A percentile compares a stretch with the other conserved stretches of the same genome.
Evolutionary conservation across 1,140 invertebrate genomes (phyloP).

Genomic region (Ceratosolen solmsi): DNA sequence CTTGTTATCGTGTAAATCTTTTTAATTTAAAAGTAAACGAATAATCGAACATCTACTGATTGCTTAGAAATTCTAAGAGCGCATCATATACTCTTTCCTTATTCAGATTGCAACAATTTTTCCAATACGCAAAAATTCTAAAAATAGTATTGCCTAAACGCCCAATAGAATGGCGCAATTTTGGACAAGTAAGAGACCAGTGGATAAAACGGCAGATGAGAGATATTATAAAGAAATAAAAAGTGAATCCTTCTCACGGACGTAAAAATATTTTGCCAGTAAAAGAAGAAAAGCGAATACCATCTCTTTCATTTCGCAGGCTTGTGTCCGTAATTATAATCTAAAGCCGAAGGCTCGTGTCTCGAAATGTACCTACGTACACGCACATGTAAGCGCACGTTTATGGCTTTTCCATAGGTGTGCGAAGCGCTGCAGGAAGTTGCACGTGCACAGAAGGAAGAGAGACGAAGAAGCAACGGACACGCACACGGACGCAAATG

Average conservation of each 20-base stretch:
- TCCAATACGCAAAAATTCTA: conserved; percentile 1
- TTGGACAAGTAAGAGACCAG: not conserved
- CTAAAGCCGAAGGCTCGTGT: conserved; percentile 43
- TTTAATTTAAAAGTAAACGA: conserved; percentile 4
- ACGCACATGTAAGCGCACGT: not conserved
- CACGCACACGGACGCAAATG: not conserved
- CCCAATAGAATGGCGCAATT: not conserved
- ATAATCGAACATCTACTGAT: conserved; percentile 16
- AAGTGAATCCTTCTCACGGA: conserved; percentile 37
- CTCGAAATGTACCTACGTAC: conserved; percentile 3
- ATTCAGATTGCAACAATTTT: conserved; percentile 21
- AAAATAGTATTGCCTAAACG: not conserved
- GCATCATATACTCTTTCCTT: conserved; percentile 17
- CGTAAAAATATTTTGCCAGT: conserved; percentile 47
- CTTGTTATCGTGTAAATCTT: not conserved
- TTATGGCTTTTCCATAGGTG: conserved; percentile 12
- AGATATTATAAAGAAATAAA: conserved; percentile 36
- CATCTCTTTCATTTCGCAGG: not conserved
- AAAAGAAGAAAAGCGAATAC: conserved; percentile 39
- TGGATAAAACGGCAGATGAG: not conserved
- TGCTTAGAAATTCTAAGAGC: conserved; percentile 31
- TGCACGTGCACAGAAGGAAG: conserved; percentile 25
- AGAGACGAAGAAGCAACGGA: conserved; percentile 35
- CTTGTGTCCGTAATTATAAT: conserved; percentile 60
- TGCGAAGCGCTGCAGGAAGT: conserved; percentile 37